Conservation (phyloP, 92 coral and sea anemone species). For the Montipora capitata region DNA sequence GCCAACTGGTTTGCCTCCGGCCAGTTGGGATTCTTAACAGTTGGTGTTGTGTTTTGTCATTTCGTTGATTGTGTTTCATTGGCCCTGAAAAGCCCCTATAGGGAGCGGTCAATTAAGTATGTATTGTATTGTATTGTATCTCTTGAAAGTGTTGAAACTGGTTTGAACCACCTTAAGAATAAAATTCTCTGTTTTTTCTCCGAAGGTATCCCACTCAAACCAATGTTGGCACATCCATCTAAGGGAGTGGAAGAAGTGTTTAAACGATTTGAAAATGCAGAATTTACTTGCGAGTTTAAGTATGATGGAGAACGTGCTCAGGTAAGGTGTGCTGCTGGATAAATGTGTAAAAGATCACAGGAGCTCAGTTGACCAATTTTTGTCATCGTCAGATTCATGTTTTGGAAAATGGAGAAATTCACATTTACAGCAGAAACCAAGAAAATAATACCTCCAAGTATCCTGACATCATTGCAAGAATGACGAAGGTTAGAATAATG, state of each 20-base stretch:
- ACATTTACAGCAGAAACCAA: constrained; percentile 96
- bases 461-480: constrained; percentile 96
- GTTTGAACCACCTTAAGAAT: too few species aligned
- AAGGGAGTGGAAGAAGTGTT: constrained; percentile 96
- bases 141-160: too few species aligned
- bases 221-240: constrained; percentile 99
- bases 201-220: constrained; percentile 94
- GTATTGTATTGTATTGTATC: too few species aligned
- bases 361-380: background rate
- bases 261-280: constrained; percentile 96
- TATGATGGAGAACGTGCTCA: constrained; percentile 99
- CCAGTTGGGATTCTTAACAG: too few species aligned
- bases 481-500: constrained; percentile 83
- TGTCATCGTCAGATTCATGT: constrained; percentile 81
- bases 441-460: constrained; percentile 98
- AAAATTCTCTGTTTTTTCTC: background rate
- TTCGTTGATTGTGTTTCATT: too few species aligned
- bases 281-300: constrained; percentile 97
- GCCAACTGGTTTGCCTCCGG: too few species aligned
- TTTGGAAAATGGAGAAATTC: constrained; percentile 88
- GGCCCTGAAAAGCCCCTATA: too few species aligned
- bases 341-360: background rate
- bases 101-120: too few species aligned
- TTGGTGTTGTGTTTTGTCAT: too few species aligned
- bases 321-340: constrained; percentile 55